Base-by-base conservation (phyloP, 1,140 invertebrate species). In the Drosophila tristis region DNA sequence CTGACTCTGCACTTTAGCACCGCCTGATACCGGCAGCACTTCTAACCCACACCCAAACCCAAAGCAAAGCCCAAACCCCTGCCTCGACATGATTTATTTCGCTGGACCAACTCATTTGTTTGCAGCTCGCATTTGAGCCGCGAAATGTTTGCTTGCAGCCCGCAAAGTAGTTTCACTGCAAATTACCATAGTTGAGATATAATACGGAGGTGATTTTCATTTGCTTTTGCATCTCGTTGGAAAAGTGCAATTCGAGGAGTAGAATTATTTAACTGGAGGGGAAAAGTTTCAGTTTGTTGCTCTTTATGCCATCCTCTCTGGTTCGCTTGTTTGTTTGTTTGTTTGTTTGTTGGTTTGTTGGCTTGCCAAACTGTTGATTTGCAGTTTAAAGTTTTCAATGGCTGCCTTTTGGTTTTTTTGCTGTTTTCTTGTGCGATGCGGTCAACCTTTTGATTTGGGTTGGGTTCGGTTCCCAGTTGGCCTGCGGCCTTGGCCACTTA, bases 21-120 rank as follows among this genome's bases (percentile, higher is more conserved):
- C 35, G 23, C 39, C 54, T 49, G 51, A 64, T 65, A 65, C 65
- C 42, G 45, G 63, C 39, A 48, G 57, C 26, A 50, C 60, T 56
- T 54, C 72, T 20, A 56, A 45, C 66, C 66, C 66, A 68, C 2
- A 25, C 23, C 2, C 23, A 3, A 0, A 25, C 23, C 23, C 23
- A 20, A n/a, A n/a, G n/a, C n/a, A n/a, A n/a, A 20, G 2, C 20
- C 20, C 20, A 20, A 20, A 1, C 20, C 29, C 29, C 29, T 3
- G 29, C 63, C 63, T 43, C 70, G 70, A 73, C 71, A 74, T 81
- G 79, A 82, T 81, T 81, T 81, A 81, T 84, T 64, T 59, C 58
- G 45, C 80, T 77, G 82, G 74, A 78, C 72, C 57, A 48, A 65
- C 76, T 56, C 80, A 82, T 81, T 81, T 84, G 79, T 84, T 78